These are phyloP conservation scores for Pandemis cinnamomeana DNA, from an alignment of 2,888 invertebrate genomes.

Conservation along the genomic window DNA sequence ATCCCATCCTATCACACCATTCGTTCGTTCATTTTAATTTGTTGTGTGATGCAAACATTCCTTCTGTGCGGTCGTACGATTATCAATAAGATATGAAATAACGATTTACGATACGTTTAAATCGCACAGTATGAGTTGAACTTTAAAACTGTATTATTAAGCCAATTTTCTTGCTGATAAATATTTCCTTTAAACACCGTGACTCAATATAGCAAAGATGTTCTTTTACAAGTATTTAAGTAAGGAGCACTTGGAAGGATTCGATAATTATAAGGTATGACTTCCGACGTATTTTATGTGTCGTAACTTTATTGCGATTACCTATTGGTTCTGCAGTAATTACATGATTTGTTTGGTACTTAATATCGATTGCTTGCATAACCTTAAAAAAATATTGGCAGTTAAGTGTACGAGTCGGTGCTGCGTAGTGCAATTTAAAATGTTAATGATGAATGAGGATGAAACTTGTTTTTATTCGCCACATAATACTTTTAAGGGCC, in stretches of 20 bases:
- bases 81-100: conserved; percentile 2
- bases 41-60: conserved; percentile 10
- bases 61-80: not conserved
- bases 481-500: not conserved
- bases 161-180: conserved; percentile 22
- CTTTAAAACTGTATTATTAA: conserved; percentile 9
- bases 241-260: conserved; percentile 94
- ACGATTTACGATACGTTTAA: not conserved
- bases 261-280: conserved; percentile 95
- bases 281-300: conserved; percentile 18
- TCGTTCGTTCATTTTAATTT: not conserved
- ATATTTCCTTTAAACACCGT: conserved; percentile 23
- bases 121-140: conserved; percentile 25
- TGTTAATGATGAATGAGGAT: conserved; percentile 7
- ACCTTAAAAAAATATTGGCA: conserved; percentile 52
- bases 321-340: not conserved
- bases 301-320: not conserved
- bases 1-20: too few relatives aligned
- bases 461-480: conserved; percentile 24
- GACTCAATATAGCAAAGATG: conserved; percentile 64
- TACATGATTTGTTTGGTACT: conserved; percentile 2
- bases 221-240: conserved; percentile 91
- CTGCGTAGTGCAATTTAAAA: conserved; percentile 7
- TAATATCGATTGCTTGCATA: conserved; percentile 47
- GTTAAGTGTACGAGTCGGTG: conserved; percentile 4